Evolutionary conservation across 2,888 invertebrate genomes (phyloP), one percentile per base, ranked within the genome.

Genomic region (Tholera decimalis): DNA sequence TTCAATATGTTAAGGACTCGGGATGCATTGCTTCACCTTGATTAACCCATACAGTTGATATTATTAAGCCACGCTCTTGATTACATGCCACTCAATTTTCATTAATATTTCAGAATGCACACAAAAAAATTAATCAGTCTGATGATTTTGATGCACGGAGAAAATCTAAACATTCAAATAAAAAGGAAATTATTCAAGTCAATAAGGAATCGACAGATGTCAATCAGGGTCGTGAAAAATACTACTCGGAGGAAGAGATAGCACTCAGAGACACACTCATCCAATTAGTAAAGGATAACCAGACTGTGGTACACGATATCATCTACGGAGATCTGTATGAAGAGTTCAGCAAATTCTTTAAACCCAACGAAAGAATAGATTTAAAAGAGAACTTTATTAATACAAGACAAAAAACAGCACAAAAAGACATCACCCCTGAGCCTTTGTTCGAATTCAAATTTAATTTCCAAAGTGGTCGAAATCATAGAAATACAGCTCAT

Each of bases 271-370:
- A 71, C 2, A 41, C 44, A 43, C 41, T 73, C 2, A 5, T 13
- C 13, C 55, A 59, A 20, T 30, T 73, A 51, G 8, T 51, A 9
- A 33, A 43, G 6, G 28, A 41, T 0, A 35, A 77, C 24, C 22
- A 30, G 18, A 8, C 20, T 8, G 0, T 44, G 13, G 11, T 57
- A 53, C 18, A 57, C 11, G 77, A 77, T 6, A n/a, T 63, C 24
- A 39, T 77, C 9, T 71, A 74, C 9, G 53, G 46, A 30, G 72
- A 73, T 15, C 1, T 43, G 20, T 44, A 49, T 8, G 65, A 60
- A 0, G 55, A 77, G 1, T 53, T 77, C 8, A 51, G 8, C 13
- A 46, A 63, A 37, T 50, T 33, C 15, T 47, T 71, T 15, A 35
- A 20, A 2, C 39, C 8, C 7, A n/a, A 15, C 0, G 35, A 56